Evolutionary conservation across 2,113 vertebrate species (phyloP).

Genomic region (Hyperoodon ampullatus): DNA sequence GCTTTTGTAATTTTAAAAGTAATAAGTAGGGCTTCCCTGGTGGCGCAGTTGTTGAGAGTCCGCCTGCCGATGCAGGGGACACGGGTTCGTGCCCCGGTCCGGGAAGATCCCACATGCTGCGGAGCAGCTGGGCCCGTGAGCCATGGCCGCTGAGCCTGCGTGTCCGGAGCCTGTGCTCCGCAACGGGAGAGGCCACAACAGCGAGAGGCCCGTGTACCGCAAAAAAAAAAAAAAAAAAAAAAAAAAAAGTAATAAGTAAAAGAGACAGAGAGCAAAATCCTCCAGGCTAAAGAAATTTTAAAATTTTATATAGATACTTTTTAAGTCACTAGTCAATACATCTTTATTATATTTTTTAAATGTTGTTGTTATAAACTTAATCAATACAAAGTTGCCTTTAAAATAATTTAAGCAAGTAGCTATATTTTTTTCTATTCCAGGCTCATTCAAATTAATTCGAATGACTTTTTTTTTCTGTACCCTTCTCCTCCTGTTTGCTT

Average conservation of each 20-base stretch:
- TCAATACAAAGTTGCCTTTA: slow-evolving; percentile 52
- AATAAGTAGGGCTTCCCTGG: no score
- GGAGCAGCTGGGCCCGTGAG: no score
- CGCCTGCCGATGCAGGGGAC: no score
- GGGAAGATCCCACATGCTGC: no score
- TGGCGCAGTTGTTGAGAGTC: no score
- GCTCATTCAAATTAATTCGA: slow-evolving; percentile 67
- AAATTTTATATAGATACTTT: neutral
- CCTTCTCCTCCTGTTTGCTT: slow-evolving; percentile 57
- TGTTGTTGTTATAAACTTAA: slow-evolving; percentile 53
- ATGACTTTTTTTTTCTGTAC: slow-evolving; percentile 42
- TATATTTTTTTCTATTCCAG: slow-evolving; percentile 47
- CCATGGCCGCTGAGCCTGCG: no score
- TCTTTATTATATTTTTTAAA: slow-evolving; percentile 27
- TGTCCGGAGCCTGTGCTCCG: no score
- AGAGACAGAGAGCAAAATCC: neutral
- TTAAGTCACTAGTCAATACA: slow-evolving; percentile 14
- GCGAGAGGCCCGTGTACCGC: no score
- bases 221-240: no score
- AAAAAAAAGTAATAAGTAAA: slow-evolving; percentile 49
- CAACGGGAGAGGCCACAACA: no score
- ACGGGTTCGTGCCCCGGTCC: no score
- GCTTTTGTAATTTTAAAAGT: slow-evolving; percentile 52
- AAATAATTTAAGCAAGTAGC: slow-evolving; percentile 65
- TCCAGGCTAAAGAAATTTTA: neutral